Evolutionary conservation across 2,113 vertebrate species (phyloP).

Genomic region (Neodon shergylaensis): DNA sequence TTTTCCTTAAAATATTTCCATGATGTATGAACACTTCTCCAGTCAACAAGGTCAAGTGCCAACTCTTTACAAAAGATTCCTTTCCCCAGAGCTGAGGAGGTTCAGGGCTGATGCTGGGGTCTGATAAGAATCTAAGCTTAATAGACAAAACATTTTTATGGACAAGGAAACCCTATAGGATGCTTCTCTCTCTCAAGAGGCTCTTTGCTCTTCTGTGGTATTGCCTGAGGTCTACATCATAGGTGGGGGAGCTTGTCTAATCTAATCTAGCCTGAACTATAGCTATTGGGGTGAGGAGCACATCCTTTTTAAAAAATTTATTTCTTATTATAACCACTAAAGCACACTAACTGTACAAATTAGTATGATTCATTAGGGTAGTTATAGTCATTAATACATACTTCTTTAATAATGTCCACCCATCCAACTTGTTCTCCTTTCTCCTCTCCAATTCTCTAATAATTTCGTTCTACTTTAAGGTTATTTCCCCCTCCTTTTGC

Average conservation of each 20-base stretch:
- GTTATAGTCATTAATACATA: not conserved
- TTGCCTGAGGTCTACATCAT: not conserved
- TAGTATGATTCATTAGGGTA: too few species aligned
- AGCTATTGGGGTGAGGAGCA: not conserved
- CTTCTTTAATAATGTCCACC: too few species aligned
- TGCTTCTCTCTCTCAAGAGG: not conserved
- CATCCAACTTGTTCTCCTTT: not conserved
- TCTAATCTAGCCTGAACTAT: not conserved
- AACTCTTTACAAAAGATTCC: conserved; percentile 37
- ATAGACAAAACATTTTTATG: conserved; percentile 33
- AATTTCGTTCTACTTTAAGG: not conserved
- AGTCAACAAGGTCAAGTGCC: conserved; percentile 78
- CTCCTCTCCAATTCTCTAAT: not conserved
- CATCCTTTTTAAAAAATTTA: not conserved
- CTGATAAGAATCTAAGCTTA: not conserved
- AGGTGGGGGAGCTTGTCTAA: not conserved
- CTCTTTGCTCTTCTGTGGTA: not conserved
- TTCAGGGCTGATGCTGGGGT: not conserved
- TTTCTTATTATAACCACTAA: not conserved
- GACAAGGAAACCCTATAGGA: not conserved
- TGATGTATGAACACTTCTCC: conserved; percentile 83
- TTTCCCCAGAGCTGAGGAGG: not conserved
- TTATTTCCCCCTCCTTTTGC: not conserved
- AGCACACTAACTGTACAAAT: not conserved
- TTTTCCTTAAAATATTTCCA: conserved; percentile 85